Conservation (phyloP, 2,888 invertebrate genomes). For the Druceiella hillmani region DNA sequence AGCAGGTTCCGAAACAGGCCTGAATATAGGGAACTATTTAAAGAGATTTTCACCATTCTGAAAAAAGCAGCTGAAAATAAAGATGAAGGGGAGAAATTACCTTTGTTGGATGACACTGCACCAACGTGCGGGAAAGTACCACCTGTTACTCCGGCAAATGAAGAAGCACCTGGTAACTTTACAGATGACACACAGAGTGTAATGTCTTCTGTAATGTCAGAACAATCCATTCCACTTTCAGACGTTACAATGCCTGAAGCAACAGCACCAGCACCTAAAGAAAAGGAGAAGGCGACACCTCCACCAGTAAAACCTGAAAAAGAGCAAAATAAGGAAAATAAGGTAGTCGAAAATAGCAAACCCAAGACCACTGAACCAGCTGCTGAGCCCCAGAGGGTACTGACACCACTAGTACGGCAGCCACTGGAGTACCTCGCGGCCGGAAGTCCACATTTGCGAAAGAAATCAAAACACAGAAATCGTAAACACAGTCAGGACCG, state of each 20-base stretch:
- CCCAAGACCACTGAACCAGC: slow-evolving; percentile 9
- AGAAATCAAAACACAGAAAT: slow-evolving; percentile 63
- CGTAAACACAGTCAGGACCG: slow-evolving; percentile 56
- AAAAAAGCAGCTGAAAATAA: slow-evolving; percentile 81
- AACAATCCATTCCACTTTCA: slow-evolving; percentile 63
- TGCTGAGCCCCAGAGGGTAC: slow-evolving; percentile 34
- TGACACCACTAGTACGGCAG: slow-evolving; percentile 64
- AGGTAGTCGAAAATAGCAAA: slow-evolving; percentile 16
- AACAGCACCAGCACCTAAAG: slow-evolving; percentile 49
- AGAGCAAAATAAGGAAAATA: slow-evolving; percentile 34
- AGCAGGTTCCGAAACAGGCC: slow-evolving; percentile 78
- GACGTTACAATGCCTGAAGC: slow-evolving; percentile 55
- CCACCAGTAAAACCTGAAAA: slow-evolving; percentile 32
- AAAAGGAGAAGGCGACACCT: slow-evolving; percentile 33
- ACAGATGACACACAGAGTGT: slow-evolving; percentile 72
- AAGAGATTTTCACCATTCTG: slow-evolving; percentile 77
- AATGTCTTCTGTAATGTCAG: slow-evolving; percentile 69
- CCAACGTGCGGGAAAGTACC: slow-evolving; percentile 52
- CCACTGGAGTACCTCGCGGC: slow-evolving; percentile 70
- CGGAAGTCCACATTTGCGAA: slow-evolving; percentile 55
- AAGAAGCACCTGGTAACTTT: slow-evolving; percentile 57
- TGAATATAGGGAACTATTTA: slow-evolving; percentile 74
- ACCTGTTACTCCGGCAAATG: slow-evolving; percentile 63
- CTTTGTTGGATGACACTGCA: slow-evolving; percentile 61
- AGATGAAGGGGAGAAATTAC: slow-evolving; percentile 71